Conservation (phyloP, 1,140 invertebrate species). For the Listronotus oregonensis region DNA sequence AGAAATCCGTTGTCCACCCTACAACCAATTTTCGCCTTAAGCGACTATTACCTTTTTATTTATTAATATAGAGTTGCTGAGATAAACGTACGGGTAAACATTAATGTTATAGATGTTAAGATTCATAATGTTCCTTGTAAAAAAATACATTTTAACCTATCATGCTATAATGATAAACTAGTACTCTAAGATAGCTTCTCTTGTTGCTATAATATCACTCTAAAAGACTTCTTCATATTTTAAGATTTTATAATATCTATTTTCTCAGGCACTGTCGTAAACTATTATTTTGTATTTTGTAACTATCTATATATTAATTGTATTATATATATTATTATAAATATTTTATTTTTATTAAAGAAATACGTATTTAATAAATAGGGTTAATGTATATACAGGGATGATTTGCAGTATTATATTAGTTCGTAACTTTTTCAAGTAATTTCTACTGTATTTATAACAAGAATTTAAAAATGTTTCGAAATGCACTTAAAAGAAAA, state of each 20-base stretch:
- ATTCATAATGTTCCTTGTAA: conserved; percentile 9
- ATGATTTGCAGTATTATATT: no score
- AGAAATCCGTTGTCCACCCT: no score
- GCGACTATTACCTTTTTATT: no score
- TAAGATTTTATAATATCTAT: conserved; percentile 8
- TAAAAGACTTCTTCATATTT: conserved; percentile 22
- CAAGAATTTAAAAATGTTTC: no score
- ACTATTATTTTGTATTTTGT: conserved; percentile 4
- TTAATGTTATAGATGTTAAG: no score
- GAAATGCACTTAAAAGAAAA: no score
- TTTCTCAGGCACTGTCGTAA: conserved; percentile 4
- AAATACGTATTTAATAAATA: neutral
- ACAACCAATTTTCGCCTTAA: no score
- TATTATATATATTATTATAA: conserved; percentile 1
- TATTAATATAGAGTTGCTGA: no score
- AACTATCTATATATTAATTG: neutral
- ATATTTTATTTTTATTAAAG: neutral
- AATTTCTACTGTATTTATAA: no score
- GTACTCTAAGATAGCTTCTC: conserved; percentile 4
- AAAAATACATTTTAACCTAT: conserved; percentile 6
- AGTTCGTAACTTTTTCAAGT: no score
- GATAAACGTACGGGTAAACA: no score
- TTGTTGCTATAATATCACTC: conserved; percentile 15
- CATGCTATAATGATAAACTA: neutral
- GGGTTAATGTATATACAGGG: no score